Evolutionary conservation across 2,888 invertebrate genomes (phyloP), one percentile per base, ranked within the genome.

Genomic region (Ophion slaviceki): DNA sequence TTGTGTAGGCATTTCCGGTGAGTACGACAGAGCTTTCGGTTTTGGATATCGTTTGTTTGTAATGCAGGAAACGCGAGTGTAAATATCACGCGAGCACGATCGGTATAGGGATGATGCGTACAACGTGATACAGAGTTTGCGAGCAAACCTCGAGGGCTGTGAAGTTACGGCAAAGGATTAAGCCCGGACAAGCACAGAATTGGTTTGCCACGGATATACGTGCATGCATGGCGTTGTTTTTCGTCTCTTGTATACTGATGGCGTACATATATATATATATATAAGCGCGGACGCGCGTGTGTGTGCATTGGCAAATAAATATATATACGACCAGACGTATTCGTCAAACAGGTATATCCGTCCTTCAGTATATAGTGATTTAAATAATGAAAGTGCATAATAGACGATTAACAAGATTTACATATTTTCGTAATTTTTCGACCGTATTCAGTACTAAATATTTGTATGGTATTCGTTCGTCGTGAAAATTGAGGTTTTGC

Each of bases 131-230:
- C 53, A 66, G 57, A 77, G 57, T 57, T 77, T 67, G 64, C 53
- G 53, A 32, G 62, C 59, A 47, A 67, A 20, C 40, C 67, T 59
- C 81, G 82, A 76, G 61, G 61, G 57, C 74, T 82, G 57, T 66
- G 68, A 53, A 62, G 81, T 85, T 85, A 87, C 82, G 76, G 72
- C 86, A 70, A 88, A 78, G 86, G 88, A 88, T 88, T 87, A 87
- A 85, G 87, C 84, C n/a, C 57, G 68, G 66, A 81, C 75, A 75
- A 70, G 47, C 71, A 67, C 45, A 64, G 76, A 57, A 74, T 67
- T 57, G 77, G 32, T 79, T 71, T 61, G 32, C 62, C 62, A 45
- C 36, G 59, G 28, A 71, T 66, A 77, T 71, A 67, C 53, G 40
- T 64, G 64, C 64, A 24, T 64, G 28, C 57, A 24, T 76, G 47